These are phyloP conservation scores for Diadophis punctatus DNA, from an alignment of 2,113 vertebrate species.

Conservation along the genomic window DNA sequence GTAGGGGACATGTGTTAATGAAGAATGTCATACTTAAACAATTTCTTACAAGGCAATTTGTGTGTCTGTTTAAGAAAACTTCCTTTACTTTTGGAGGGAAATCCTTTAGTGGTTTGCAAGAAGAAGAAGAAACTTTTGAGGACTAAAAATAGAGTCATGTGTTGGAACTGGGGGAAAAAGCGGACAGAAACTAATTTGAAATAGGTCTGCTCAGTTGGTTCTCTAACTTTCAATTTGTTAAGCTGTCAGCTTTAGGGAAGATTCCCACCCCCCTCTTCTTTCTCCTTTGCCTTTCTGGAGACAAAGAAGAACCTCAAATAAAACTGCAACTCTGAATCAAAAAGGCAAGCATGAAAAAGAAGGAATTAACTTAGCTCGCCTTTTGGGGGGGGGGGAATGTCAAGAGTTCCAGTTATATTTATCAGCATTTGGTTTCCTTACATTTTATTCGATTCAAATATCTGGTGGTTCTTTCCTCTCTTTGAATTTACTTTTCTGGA, in stretches of 20 bases:
- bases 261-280: not conserved
- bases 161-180: not conserved
- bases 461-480: not conserved
- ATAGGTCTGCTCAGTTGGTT: constrained; percentile 44
- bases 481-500: not conserved
- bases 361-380: not conserved
- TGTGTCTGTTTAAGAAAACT: not conserved
- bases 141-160: not conserved
- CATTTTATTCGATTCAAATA: not conserved
- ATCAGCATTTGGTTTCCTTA: not conserved
- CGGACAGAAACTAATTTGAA: not conserved
- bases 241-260: not conserved
- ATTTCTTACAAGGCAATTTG: no score
- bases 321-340: not conserved
- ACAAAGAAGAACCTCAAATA: not conserved
- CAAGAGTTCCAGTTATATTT: not conserved
- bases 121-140: constrained; percentile 38
- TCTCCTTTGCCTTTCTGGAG: not conserved
- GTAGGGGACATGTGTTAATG: no score
- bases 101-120: not conserved
- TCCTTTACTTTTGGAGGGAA: not conserved
- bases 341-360: not conserved
- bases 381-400: not conserved
- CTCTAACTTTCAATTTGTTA: constrained; percentile 31
- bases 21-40: not conserved